These are phyloP conservation scores for Mythimna ferrago DNA, from an alignment of 2,888 invertebrate species.

Conservation along the genomic window DNA sequence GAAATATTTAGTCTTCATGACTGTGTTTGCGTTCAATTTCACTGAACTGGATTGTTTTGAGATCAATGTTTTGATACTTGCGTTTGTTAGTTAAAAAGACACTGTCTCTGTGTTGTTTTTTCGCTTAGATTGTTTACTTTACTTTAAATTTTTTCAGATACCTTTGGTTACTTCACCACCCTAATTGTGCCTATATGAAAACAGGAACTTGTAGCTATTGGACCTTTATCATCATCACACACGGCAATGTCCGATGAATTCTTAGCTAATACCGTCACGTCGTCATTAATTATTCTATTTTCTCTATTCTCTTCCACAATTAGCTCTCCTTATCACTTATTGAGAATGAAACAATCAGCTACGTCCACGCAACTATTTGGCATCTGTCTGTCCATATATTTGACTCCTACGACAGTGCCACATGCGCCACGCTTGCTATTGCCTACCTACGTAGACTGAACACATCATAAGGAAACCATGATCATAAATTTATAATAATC, in stretches of 20 bases:
- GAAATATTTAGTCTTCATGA: not conserved
- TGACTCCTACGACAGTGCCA: slow-evolving; percentile 21
- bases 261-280: not conserved
- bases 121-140: not conserved
- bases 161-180: not conserved
- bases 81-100: not conserved
- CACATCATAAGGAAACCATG: slow-evolving; percentile 35
- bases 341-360: slow-evolving; percentile 18
- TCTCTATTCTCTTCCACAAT: slow-evolving; percentile 14
- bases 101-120: not conserved
- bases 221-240: not conserved
- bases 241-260: not conserved
- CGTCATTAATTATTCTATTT: not conserved
- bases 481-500: slow-evolving; percentile 26
- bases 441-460: slow-evolving; percentile 16
- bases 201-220: not conserved
- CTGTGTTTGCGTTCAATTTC: not conserved
- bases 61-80: not conserved
- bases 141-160: not conserved
- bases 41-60: not conserved
- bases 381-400: slow-evolving; percentile 30
- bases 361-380: slow-evolving; percentile 34
- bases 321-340: slow-evolving; percentile 21
- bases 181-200: not conserved
- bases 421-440: slow-evolving; percentile 10